Conservation (phyloP, 1,140 invertebrate genomes). For the Babylonia areolata region DNA sequence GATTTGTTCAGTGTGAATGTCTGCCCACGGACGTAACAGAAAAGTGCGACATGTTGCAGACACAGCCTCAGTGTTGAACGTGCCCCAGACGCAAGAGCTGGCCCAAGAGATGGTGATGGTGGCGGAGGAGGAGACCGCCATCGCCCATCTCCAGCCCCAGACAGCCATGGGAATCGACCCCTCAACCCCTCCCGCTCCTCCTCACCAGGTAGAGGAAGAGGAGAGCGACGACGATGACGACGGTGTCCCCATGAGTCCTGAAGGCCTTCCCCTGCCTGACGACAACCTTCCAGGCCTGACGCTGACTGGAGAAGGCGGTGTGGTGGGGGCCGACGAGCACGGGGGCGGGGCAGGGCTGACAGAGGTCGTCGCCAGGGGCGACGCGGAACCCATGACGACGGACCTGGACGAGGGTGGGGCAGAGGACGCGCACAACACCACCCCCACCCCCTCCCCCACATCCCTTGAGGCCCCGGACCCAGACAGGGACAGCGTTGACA, state of each 20-base stretch:
- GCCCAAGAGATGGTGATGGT: not conserved
- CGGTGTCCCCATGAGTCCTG: slow-evolving; percentile 23
- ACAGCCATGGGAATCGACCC: not conserved
- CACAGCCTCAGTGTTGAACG: slow-evolving; percentile 22
- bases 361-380: too few relatives aligned
- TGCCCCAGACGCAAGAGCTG: slow-evolving; percentile 15
- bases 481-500: not conserved
- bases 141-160: slow-evolving; percentile 15
- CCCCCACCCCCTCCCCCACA: slow-evolving; percentile 29
- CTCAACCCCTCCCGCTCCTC: not conserved
- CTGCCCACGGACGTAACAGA: not conserved
- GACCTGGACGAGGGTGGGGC: slow-evolving; percentile 22
- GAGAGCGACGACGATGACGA: slow-evolving; percentile 31
- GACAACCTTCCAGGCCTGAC: not conserved
- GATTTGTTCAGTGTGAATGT: too few relatives aligned
- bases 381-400: slow-evolving; percentile 19
- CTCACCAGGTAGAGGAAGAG: not conserved
- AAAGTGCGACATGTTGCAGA: not conserved
- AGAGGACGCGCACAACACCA: not conserved
- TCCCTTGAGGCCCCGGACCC: not conserved
- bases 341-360: not conserved
- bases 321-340: not conserved
- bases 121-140: not conserved
- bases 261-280: slow-evolving; percentile 30
- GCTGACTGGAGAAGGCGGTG: not conserved